These are phyloP conservation scores for Elanoides forficatus DNA, from an alignment of 2,113 vertebrate species.

Conservation along the genomic window DNA sequence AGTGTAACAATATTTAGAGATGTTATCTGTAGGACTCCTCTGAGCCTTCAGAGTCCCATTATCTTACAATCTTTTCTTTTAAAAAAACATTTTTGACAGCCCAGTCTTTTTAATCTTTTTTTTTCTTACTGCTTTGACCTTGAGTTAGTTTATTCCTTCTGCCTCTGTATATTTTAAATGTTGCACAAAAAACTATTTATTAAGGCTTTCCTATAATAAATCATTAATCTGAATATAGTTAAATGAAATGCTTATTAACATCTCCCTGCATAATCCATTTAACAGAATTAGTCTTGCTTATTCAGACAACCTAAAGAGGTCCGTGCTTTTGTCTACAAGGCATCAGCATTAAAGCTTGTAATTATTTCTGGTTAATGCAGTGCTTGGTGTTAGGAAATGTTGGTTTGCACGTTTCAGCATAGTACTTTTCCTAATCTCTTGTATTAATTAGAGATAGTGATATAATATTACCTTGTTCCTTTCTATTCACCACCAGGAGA, in stretches of 20 bases:
- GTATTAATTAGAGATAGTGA: constrained; percentile 61
- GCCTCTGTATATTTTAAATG: neutral
- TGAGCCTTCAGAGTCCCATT: constrained; percentile 27
- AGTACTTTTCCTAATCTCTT: constrained; percentile 44
- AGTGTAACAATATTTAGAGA: constrained; percentile 40
- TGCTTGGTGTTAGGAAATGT: neutral
- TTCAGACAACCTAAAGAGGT: constrained; percentile 40
- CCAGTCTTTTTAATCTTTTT: neutral
- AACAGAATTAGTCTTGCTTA: constrained; percentile 38
- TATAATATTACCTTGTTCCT: constrained; percentile 36
- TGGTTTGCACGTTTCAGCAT: neutral
- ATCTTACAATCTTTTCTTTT: constrained; percentile 23
- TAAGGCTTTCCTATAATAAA: constrained; percentile 4
- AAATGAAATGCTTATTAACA: neutral
- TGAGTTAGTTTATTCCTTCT: constrained; percentile 18
- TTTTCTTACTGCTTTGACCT: neutral
- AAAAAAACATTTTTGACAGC: constrained; percentile 13
- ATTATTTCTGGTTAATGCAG: constrained; percentile 51
- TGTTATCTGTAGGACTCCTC: constrained; percentile 17
- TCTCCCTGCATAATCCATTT: constrained; percentile 15
- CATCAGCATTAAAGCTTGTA: constrained; percentile 37
- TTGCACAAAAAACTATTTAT: neutral
- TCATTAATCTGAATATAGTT: constrained; percentile 18
- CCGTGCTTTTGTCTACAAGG: constrained; percentile 26
- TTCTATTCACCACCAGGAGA: constrained; percentile 10